These are phyloP conservation scores for Drosophila repleta DNA, from an alignment of 1,140 invertebrate species.

Conservation along the genomic window DNA sequence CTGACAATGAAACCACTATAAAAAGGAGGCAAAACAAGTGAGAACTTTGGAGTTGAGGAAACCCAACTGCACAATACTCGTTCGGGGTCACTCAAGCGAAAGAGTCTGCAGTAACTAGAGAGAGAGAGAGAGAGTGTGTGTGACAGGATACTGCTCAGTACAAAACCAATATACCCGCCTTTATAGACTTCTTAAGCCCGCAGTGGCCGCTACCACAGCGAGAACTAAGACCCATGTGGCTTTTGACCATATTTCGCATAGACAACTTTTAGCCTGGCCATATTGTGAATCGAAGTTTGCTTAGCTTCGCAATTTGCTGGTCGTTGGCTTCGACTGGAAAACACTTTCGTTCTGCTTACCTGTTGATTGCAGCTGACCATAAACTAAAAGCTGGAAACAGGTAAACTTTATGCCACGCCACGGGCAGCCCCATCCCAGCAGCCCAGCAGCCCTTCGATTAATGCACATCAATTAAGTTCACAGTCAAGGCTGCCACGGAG, in stretches of 20 bases:
- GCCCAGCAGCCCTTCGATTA: conserved; percentile 22
- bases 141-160: no score
- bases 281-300: conserved; percentile 39
- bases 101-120: no score
- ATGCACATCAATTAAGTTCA: conserved; percentile 18
- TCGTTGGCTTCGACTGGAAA: conserved; percentile 22
- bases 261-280: conserved; percentile 31
- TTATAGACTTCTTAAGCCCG: no score
- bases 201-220: not conserved
- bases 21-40: conserved; percentile 6
- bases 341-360: conserved; percentile 39
- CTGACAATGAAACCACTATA: conserved; percentile 64
- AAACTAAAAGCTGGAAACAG: not conserved
- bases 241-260: conserved; percentile 59
- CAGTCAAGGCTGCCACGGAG: not conserved
- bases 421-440: no score
- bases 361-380: conserved; percentile 5
- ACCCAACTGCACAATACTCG: no score
- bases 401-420: conserved; percentile 19
- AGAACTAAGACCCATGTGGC: conserved; percentile 30
- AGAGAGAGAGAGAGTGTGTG: no score
- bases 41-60: not conserved
- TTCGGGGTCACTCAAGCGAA: no score
- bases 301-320: conserved; percentile 26
- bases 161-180: no score